Evolutionary conservation across 1,140 invertebrate species (phyloP).

Genomic region (Drosophila bocki): DNA sequence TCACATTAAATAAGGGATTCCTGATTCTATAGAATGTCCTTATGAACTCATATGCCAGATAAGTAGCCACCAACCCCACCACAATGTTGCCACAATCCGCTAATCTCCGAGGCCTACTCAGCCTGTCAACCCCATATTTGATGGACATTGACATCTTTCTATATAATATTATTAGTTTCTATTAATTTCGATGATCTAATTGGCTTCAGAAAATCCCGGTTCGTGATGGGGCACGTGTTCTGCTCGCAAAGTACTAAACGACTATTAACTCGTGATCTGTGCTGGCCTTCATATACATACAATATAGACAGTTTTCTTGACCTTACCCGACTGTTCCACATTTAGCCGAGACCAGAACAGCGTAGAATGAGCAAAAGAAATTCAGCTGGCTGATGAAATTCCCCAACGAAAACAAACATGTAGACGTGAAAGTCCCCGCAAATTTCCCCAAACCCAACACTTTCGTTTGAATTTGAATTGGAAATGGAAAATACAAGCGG

Average conservation of each 20-base stretch:
- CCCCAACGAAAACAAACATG: conserved; percentile 40
- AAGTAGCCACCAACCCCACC: not conserved
- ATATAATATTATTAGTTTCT: conserved; percentile 11
- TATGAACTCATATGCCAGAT: not conserved
- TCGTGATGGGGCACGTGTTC: conserved; percentile 46
- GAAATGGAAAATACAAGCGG: conserved; percentile 8
- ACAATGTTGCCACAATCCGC: conserved; percentile 24
- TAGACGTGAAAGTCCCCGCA: conserved; percentile 19
- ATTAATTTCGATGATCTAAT: conserved; percentile 49
- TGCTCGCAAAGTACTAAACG: not conserved
- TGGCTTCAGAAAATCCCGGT: conserved; percentile 21
- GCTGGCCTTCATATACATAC: conserved; percentile 21
- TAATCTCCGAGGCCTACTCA: conserved; percentile 23
- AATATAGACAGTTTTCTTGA: conserved; percentile 41
- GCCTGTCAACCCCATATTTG: conserved; percentile 2
- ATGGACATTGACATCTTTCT: not conserved
- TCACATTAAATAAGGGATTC: not conserved
- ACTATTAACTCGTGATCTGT: conserved; percentile 37
- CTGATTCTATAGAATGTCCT: not conserved
- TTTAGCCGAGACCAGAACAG: conserved; percentile 28
- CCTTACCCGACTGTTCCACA: conserved; percentile 49
- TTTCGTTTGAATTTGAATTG: conserved; percentile 27
- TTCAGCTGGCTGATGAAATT: conserved; percentile 62
- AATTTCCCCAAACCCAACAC: conserved; percentile 25
- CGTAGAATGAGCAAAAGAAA: conserved; percentile 14